Conservation (phyloP, 2,888 invertebrate genomes). For the Pseudoips prasinana region DNA sequence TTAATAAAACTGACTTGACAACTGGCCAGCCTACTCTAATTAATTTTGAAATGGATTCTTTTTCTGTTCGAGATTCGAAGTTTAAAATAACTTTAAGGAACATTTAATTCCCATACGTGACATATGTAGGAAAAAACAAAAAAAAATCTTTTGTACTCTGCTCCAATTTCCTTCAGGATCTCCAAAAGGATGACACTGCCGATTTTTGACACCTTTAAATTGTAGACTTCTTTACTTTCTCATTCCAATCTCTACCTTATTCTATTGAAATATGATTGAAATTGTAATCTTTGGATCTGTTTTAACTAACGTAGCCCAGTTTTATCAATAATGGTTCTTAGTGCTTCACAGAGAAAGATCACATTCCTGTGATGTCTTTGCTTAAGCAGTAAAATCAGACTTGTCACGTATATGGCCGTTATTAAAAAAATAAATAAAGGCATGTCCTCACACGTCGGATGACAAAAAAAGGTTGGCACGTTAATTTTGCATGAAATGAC, state of each 20-base stretch:
- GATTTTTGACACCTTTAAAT: conserved; percentile 35
- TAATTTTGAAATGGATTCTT: conserved; percentile 21
- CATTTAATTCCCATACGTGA: conserved; percentile 35
- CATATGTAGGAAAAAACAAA: conserved; percentile 29
- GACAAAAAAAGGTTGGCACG: conserved; percentile 56
- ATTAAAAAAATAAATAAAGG: conserved; percentile 52
- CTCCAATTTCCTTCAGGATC: conserved; percentile 49
- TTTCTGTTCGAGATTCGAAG: conserved; percentile 9
- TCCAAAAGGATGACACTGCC: conserved; percentile 55
- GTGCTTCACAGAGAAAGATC: no score
- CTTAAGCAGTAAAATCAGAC: no score
- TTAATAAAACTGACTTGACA: conserved; percentile 21
- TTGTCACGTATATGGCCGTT: conserved; percentile 28
- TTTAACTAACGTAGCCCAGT: no score
- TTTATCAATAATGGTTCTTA: no score
- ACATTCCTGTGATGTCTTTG: no score
- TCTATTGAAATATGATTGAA: rapidly evolving
- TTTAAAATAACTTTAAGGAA: conserved; percentile 29
- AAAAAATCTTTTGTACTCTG: conserved; percentile 39
- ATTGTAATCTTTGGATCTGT: conserved; percentile 1
- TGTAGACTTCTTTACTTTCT: not conserved
- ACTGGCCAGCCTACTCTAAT: conserved; percentile 21
- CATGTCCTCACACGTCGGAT: conserved; percentile 45
- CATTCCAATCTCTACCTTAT: conserved; percentile 8
- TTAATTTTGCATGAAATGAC: conserved; percentile 76